phyloP scores from a whole-genome alignment of 2,888 invertebrate species.

The Marronus borbonicus region DNA sequence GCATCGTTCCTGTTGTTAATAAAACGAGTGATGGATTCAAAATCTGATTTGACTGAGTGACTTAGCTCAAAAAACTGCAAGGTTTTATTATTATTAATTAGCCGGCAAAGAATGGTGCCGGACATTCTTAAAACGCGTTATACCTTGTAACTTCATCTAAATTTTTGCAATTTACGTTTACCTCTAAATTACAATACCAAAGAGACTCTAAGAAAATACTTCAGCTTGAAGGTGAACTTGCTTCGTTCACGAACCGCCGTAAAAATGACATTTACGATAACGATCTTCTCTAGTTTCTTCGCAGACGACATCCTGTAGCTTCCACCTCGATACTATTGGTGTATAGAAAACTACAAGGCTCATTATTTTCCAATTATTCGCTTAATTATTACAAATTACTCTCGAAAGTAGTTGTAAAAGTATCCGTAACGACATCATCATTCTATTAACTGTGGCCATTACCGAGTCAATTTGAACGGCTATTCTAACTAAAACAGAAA shows the following conservation, averaged over 20 bases:
- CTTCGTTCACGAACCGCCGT: neutral
- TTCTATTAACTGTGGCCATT: constrained; percentile 12
- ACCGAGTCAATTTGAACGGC: neutral
- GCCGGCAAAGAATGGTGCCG: too few species aligned
- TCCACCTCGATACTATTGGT: neutral
- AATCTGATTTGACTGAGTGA: too few species aligned
- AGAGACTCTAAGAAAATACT: too few species aligned
- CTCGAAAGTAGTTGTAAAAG: constrained; percentile 15
- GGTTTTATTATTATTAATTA: neutral
- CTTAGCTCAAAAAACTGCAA: too few species aligned
- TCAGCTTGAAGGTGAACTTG: neutral
- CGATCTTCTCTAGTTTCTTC: neutral
- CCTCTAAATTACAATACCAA: too few species aligned
- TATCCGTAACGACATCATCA: constrained; percentile 4
- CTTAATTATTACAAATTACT: constrained; percentile 26
- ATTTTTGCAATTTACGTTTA: too few species aligned
- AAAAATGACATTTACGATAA: constrained; percentile 4
- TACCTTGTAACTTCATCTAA: too few species aligned
- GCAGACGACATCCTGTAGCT: neutral
- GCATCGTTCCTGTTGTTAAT: too few species aligned
- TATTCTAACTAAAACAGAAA: neutral
- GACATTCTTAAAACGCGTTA: too few species aligned
- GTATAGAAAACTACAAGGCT: neutral
- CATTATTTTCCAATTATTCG: constrained; percentile 24
- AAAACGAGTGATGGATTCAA: too few species aligned